Conservation (phyloP, 1,140 invertebrate species). For the Berghia stephanieae region DNA sequence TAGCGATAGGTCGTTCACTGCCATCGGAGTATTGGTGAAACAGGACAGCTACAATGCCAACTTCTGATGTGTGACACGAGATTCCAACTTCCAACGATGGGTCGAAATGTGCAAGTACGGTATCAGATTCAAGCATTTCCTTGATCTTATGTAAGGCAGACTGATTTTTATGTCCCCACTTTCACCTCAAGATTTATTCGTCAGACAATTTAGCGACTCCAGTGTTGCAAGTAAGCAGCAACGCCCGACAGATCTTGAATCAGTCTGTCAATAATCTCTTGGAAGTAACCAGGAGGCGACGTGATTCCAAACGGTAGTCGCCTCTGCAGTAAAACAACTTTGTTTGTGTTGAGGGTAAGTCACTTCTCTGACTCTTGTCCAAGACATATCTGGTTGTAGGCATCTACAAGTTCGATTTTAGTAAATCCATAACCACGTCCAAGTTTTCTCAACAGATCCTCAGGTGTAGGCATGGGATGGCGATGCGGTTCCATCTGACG, state of each 20-base stretch:
- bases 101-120: constrained; percentile 6
- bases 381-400: background rate
- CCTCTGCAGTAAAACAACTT: too few species aligned
- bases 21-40: background rate
- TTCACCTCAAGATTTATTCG: background rate
- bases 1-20: too few species aligned
- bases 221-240: background rate
- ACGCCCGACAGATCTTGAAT: background rate
- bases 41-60: too few species aligned
- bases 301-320: too few species aligned
- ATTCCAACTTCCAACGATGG: background rate
- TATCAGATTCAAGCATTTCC: background rate
- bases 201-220: background rate
- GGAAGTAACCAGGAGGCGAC: background rate
- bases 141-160: too few species aligned
- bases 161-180: background rate
- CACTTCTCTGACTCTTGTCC: too few species aligned
- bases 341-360: too few species aligned
- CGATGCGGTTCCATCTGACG: too few species aligned
- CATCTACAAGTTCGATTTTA: background rate
- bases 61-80: too few species aligned
- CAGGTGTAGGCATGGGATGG: background rate
- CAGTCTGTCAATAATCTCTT: background rate
- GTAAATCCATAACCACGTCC: background rate
- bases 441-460: background rate